Percentiles rank a stretch among this genome's conserved stretches.
phyloP scores from a whole-genome alignment of 2,797 vertebrate species.

The Halcyon badia region DNA sequence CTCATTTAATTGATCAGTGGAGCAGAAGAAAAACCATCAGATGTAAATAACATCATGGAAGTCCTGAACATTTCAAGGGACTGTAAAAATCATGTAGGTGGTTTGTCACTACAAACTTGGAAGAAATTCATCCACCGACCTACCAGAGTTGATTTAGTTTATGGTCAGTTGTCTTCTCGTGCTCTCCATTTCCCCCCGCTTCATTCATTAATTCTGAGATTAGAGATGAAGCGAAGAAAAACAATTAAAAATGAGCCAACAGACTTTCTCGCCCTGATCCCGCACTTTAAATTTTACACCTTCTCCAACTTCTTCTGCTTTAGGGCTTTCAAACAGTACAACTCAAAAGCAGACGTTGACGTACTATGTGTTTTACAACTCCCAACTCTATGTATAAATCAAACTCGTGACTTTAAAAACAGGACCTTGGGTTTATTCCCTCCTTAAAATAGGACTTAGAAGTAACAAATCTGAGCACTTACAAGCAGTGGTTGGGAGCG shows the following conservation, averaged over 20 bases:
- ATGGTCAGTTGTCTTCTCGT: background rate
- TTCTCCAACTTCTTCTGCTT: background rate
- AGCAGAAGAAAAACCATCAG: background rate
- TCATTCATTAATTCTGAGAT: background rate
- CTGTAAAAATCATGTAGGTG: background rate
- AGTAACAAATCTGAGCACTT: background rate
- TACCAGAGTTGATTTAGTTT: fast-evolving
- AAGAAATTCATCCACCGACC: background rate
- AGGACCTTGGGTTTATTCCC: background rate
- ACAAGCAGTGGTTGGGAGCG: fast-evolving
- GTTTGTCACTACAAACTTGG: background rate
- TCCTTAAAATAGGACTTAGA: background rate
- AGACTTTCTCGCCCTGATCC: background rate
- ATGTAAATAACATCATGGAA: background rate
- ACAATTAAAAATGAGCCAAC: background rate
- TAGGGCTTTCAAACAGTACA: background rate
- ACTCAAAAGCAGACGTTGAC: background rate
- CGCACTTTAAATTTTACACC: background rate
- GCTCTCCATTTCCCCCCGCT: background rate
- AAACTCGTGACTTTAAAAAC: background rate
- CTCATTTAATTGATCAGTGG: background rate
- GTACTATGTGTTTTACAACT: background rate
- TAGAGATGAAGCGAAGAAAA: background rate
- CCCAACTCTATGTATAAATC: background rate
- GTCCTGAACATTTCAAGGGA: background rate